Percentiles rank a stretch among this genome's conserved stretches.
phyloP scores from a whole-genome alignment of 2,797 vertebrate species.

The Rallus crepitans region DNA sequence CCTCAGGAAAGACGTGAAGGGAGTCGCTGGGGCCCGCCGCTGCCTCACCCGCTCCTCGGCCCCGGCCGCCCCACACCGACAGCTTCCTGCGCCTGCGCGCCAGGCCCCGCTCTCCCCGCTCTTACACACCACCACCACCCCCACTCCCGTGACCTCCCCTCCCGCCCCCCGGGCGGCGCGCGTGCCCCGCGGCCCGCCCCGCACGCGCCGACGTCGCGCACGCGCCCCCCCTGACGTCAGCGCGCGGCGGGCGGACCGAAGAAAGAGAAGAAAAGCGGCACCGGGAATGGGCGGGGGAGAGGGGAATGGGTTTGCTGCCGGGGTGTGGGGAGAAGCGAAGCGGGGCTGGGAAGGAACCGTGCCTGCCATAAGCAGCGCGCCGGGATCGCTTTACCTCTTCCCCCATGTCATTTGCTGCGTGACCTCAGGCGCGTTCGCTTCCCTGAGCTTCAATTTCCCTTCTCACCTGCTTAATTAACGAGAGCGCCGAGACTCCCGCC shows the following conservation, averaged over 20 bases:
- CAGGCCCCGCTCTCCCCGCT: neutral
- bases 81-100: conserved; percentile 8
- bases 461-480: neutral
- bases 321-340: no score
- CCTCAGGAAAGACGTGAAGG: neutral
- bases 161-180: neutral
- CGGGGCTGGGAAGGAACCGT: no score
- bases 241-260: no score
- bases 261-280: no score
- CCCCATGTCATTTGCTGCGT: neutral
- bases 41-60: neutral
- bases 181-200: neutral
- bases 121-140: neutral
- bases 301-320: neutral
- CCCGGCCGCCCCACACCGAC: neutral
- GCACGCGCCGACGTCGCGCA: neutral
- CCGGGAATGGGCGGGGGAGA: no score
- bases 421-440: neutral
- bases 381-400: no score
- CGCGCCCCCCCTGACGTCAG: neutral
- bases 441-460: neutral
- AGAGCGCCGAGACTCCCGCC: neutral
- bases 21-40: neutral
- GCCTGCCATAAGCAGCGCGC: no score
- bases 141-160: neutral